Base-by-base conservation (phyloP, 2,888 invertebrate genomes). In the Scelioninae gen. 1 region DNA sequence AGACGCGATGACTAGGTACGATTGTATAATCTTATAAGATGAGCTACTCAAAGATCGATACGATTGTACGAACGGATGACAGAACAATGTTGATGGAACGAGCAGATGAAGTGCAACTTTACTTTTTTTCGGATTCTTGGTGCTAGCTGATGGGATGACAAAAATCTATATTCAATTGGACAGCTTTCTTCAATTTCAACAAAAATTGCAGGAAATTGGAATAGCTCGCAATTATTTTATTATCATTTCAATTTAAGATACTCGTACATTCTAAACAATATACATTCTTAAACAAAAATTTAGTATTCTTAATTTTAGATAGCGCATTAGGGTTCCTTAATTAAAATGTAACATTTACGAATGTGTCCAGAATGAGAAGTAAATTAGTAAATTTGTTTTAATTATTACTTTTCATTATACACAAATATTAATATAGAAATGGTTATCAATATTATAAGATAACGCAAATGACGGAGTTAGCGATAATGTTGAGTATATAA, bases 1-100 rank as follows among this genome's bases (percentile, higher is more conserved):
- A 34, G 13, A 55, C 10, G 58, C 47, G 63, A 63, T 63, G 62
- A 51, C 74, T 32, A 34, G 47, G 8, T 23, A 56, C 49, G 65
- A 38, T 56, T 58, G 66, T 60, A 58, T 60, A 60, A 76, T 76
- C 75, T 66, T 66, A 65, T 76, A 76, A 66, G 38, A 31, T 16
- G 58, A 47, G 40, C 7, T 40, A 16, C 65, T 66, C 40, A 38
- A 23, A 43, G 75, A 66, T 76, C 63, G 75, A 76, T 60, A 60
- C 23, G 58, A 66, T 76, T 66, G 63, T 55, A 56, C 49, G 49
- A 47, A 34, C 23, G 47, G 43, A 56, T 55, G 60, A 51, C 32
- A 40, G 60, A 71, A 53, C 51, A 66, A 51, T 58, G 60, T 51
- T 49, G 65, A 76, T 51, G 43, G 40, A 49, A 23, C 34, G 43